Base-by-base conservation (phyloP, 1,140 invertebrate genomes). In the Pygmarrhopalites habei region DNA sequence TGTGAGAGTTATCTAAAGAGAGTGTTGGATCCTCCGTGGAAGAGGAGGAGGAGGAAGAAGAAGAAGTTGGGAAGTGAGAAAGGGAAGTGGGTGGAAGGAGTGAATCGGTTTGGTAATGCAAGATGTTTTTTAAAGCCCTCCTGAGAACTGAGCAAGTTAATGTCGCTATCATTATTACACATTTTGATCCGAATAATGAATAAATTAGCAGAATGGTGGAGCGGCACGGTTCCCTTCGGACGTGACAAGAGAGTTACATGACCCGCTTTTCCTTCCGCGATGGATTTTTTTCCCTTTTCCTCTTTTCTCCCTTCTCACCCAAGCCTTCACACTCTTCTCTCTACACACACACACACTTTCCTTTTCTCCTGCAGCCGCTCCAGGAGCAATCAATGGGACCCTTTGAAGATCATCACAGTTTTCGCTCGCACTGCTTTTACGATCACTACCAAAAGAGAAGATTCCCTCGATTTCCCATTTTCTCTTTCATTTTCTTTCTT, bases 151-250 rank as follows among this genome's bases (percentile, higher is more conserved):
- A 25, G 55, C 43, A 67, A 70, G 58, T 70, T 70, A 70, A 70
- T 70, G 69, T 70, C 63, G 57, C 69, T 66, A 70, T 70, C 69
- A 70, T 67, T 70, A 70, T 70, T 70, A 70, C 69, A 70, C 69
- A 70, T 70, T 70, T 70, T 70, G 69, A 70, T 67, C 60, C 65
- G 69, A 70, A 70, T 70, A 70, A 70, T 70, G 69, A 70, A 70
- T 70, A 70, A 70, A 70, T 70, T 70, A 70, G 66, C 63, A 70
- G 69, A 67, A 64, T 60, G 43, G 63, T 58, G 29, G 53, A 55
- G 57, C 52, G 57, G 55, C 57, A 64, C 52, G 58, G 61, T 62
- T 62, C 21, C 43, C 52, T 41, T 30, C 39, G 64, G 60, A 70
- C 69, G 69, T 70, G 69, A 67, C 64, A 30, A 60, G 66, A 63